A percentile compares a stretch with the other conserved stretches of the same genome.
phyloP scores from a whole-genome alignment of 2,888 invertebrate genomes.

The Deladenus siricidicola region DNA sequence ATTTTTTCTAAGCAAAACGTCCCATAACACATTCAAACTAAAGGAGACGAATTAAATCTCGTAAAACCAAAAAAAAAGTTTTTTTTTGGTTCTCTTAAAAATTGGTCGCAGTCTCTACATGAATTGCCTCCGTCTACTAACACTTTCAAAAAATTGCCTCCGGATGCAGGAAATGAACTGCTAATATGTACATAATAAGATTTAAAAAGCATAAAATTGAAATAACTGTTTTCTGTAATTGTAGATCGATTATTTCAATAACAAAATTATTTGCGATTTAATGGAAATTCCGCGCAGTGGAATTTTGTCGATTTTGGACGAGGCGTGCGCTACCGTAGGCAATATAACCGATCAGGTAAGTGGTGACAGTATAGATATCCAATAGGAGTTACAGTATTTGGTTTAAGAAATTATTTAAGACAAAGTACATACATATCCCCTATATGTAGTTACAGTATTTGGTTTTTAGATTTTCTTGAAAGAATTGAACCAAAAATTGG shows the following conservation, averaged over 20 bases:
- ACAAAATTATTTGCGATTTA: slow-evolving; percentile 87
- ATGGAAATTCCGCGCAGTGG: slow-evolving; percentile 89
- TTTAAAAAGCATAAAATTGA: not conserved
- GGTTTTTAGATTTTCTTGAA: slow-evolving; percentile 73
- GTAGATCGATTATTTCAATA: slow-evolving; percentile 84
- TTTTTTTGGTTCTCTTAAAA: too few relatives aligned
- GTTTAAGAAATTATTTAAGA: not conserved
- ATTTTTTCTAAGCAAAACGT: too few relatives aligned
- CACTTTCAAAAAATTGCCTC: too few relatives aligned
- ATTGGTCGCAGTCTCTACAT: too few relatives aligned
- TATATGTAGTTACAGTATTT: slow-evolving; percentile 11
- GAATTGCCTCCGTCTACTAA: too few relatives aligned
- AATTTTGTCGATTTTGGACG: slow-evolving; percentile 83
- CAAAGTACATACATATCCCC: not conserved
- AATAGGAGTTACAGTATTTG: too few relatives aligned
- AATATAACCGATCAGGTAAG: slow-evolving; percentile 67
- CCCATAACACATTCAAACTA: too few relatives aligned
- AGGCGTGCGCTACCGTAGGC: slow-evolving; percentile 89
- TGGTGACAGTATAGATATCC: too few relatives aligned
- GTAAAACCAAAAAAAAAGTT: too few relatives aligned
- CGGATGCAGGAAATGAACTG: too few relatives aligned
- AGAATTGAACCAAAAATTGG: slow-evolving; percentile 82
- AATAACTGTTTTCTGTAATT: slow-evolving; percentile 31
- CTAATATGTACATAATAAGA: too few relatives aligned
- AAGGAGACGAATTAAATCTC: too few relatives aligned